Conservation (phyloP, 1,140 invertebrate genomes). For the Solenopsis fugax region DNA sequence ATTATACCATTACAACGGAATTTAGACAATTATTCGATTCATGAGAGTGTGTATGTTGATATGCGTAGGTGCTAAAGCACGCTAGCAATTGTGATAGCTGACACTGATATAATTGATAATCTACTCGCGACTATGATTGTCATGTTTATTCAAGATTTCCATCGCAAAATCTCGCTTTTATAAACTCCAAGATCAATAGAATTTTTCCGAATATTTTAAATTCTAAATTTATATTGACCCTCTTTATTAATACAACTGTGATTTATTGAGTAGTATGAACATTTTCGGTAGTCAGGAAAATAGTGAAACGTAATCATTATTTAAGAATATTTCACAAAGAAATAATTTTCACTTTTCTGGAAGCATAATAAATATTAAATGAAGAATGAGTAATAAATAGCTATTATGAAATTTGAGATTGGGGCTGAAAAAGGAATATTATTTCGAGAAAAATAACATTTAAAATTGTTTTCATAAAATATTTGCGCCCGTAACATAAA, state of each 20-base stretch:
- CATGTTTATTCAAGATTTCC: not conserved
- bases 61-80: not conserved
- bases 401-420: conserved; percentile 1
- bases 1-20: conserved; percentile 52
- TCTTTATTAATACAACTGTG: not conserved
- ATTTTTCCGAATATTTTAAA: not conserved
- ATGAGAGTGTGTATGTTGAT: conserved; percentile 16
- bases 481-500: not conserved
- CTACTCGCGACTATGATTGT: not conserved
- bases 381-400: not conserved
- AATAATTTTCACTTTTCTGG: not conserved
- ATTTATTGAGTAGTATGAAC: not conserved
- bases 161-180: not conserved
- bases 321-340: not conserved
- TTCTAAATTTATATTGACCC: not conserved
- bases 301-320: not conserved
- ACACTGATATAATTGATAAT: conserved; percentile 3
- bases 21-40: conserved; percentile 57
- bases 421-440: not conserved
- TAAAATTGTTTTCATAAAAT: not conserved
- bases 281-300: not conserved
- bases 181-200: not conserved
- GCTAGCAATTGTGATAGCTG: not conserved
- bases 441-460: not conserved
- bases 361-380: not conserved